Evolutionary conservation across 2,888 invertebrate genomes (phyloP), one percentile per base, ranked within the genome.

Genomic region (Lepidocyrtinus sp.): DNA sequence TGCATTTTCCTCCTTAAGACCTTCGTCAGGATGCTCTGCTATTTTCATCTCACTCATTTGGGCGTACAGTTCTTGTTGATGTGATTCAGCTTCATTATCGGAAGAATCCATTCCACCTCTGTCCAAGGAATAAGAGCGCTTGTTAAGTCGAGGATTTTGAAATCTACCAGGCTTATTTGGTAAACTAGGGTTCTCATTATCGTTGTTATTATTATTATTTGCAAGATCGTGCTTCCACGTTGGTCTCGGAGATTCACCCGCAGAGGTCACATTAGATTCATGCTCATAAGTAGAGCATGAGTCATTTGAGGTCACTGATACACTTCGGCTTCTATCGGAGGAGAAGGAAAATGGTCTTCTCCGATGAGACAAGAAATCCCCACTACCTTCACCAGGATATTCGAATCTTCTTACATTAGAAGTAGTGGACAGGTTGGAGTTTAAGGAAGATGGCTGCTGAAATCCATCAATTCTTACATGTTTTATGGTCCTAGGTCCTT

Each of bases 331-430:
- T 27, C 70, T 69, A 26, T 77, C 77, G 0, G 71, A 69, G 17
- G 70, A 81, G 63, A 81, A 81, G 15, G 81, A 81, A 65, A 81
- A 81, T 63, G 81, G 81, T 24, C 74, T 36, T 50, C 77, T 59
- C 3, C 73, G 1, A 17, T 55, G 55, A 12, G 21, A 21, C 5
- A 12, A 26, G 15, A 2, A 2, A 5, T 25, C 12, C 1, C 75
- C 45, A 36, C 9, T n/a, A n/a, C 36, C 7, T 22, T 36, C 69
- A 36, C 7, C 27, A 67, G 67, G 15, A 17, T 36, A 36, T 36
- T 36, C 36, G 36, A 36, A 36, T 36, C 36, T 36, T 36, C 5
- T 36, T 7, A 12, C 5, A 5, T 36, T 12, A 12, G 36, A 36
- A 7, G 5, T 17, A 3, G 67, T 67, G 46, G 36, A n/a, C 15